Evolutionary conservation across 2,113 vertebrate genomes (phyloP).

Genomic region (Sorex araneus): DNA sequence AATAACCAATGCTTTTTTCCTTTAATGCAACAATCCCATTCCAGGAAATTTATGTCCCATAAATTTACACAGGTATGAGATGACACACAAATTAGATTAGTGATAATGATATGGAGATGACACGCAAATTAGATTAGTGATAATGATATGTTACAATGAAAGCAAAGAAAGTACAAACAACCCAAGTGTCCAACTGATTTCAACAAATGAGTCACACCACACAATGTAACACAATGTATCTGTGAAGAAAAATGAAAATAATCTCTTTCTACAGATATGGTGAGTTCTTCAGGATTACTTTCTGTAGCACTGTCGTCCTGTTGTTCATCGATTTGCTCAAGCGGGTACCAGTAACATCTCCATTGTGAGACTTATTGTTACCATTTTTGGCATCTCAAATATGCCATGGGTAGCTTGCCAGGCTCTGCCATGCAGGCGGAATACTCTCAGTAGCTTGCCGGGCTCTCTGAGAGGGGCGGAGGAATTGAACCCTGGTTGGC

Average conservation of each 20-base stretch:
- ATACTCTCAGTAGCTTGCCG: too few species aligned
- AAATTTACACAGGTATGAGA: not conserved
- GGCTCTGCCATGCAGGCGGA: too few species aligned
- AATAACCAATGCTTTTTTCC: slow-evolving; percentile 13
- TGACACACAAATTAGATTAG: not conserved
- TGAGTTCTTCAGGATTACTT: not conserved
- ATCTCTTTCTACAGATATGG: not conserved
- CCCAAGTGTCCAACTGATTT: not conserved
- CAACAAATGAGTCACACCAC: not conserved
- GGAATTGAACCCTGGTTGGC: too few species aligned
- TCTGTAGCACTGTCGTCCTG: too few species aligned
- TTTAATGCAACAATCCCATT: not conserved
- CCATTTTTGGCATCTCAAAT: too few species aligned
- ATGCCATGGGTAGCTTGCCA: too few species aligned
- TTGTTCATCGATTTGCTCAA: too few species aligned
- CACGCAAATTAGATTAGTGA: not conserved
- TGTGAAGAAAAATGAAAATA: slow-evolving; percentile 22
- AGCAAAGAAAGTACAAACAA: slow-evolving; percentile 27
- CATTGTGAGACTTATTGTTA: too few species aligned
- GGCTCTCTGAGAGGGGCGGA: too few species aligned
- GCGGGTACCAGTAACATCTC: too few species aligned
- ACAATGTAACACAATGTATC: slow-evolving; percentile 15
- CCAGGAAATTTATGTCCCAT: not conserved
- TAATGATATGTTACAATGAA: not conserved
- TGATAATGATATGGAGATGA: not conserved